Evolutionary conservation across 2,888 invertebrate genomes (phyloP).

Genomic region (Nesidiocoris tenuis): DNA sequence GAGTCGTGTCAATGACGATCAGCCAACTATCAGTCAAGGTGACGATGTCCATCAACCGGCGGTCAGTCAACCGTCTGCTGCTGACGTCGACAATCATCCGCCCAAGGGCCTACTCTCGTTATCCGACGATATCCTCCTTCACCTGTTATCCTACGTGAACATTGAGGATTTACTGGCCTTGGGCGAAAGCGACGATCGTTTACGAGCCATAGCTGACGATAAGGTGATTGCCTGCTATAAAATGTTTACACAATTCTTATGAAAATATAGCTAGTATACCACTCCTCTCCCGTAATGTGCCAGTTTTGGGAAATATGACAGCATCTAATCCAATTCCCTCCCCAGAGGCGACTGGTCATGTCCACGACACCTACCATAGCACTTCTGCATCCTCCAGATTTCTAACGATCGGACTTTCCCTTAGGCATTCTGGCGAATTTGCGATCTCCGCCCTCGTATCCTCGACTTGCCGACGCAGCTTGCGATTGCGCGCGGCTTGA

Average conservation of each 20-base stretch:
- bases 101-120: slow-evolving; percentile 58
- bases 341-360: neutral
- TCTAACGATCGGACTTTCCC: too few species aligned
- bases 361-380: slow-evolving; percentile 3
- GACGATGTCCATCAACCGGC: too few species aligned
- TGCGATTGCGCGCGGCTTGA: slow-evolving; percentile 44
- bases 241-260: too few species aligned
- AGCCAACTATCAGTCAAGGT: too few species aligned
- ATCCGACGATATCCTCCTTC: slow-evolving; percentile 63
- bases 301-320: too few species aligned
- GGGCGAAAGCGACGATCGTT: slow-evolving; percentile 57
- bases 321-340: too few species aligned
- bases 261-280: neutral
- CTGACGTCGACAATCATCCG: too few species aligned
- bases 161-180: slow-evolving; percentile 59
- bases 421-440: slow-evolving; percentile 58
- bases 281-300: too few species aligned
- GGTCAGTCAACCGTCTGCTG: too few species aligned
- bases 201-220: slow-evolving; percentile 9
- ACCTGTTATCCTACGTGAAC: slow-evolving; percentile 57
- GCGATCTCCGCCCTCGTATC: slow-evolving; percentile 46
- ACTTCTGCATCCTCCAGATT: too few species aligned
- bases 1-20: too few species aligned
- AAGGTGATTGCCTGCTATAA: too few species aligned
- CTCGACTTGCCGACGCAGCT: slow-evolving; percentile 39